phyloP scores from a whole-genome alignment of 2,797 vertebrate genomes.

The Pangasius djambal region DNA sequence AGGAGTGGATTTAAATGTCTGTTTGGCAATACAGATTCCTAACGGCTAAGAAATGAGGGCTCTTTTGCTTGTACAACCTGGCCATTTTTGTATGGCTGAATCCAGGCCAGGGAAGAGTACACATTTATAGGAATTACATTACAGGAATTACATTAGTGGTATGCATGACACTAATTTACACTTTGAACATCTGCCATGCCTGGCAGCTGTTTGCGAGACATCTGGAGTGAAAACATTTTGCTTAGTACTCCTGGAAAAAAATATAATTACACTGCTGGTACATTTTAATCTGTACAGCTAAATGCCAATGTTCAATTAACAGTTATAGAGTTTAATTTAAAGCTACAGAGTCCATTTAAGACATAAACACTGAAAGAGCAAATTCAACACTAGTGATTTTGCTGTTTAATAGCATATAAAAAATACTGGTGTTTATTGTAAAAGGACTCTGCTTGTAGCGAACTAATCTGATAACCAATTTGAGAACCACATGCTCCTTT shows the following conservation, averaged over 20 bases:
- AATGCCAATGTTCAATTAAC: neutral
- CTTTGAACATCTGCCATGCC: conserved; percentile 47
- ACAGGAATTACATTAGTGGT: conserved; percentile 55
- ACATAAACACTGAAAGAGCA: neutral
- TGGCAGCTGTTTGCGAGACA: conserved; percentile 51
- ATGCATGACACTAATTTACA: conserved; percentile 55
- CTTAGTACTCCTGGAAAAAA: conserved; percentile 18
- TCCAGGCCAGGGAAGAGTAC: conserved; percentile 57
- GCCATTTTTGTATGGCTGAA: conserved; percentile 59
- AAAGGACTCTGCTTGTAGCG: neutral
- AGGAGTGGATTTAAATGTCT: conserved; percentile 76
- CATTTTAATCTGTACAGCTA: conserved; percentile 18
- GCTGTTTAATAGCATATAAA: conserved; percentile 30
- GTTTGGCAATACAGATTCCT: conserved; percentile 62
- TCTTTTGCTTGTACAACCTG: conserved; percentile 50
- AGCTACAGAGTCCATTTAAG: neutral
- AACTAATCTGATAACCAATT: neutral
- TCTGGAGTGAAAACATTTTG: conserved; percentile 40
- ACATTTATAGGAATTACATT: conserved; percentile 57
- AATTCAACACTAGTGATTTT: neutral
- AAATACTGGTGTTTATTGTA: conserved; percentile 15
- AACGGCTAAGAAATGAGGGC: conserved; percentile 58
- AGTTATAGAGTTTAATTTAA: neutral
- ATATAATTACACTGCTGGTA: neutral
- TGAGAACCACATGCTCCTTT: neutral